Base-by-base conservation (phyloP, 2,797 vertebrate species). In the Chelidonichthys spinosus region DNA sequence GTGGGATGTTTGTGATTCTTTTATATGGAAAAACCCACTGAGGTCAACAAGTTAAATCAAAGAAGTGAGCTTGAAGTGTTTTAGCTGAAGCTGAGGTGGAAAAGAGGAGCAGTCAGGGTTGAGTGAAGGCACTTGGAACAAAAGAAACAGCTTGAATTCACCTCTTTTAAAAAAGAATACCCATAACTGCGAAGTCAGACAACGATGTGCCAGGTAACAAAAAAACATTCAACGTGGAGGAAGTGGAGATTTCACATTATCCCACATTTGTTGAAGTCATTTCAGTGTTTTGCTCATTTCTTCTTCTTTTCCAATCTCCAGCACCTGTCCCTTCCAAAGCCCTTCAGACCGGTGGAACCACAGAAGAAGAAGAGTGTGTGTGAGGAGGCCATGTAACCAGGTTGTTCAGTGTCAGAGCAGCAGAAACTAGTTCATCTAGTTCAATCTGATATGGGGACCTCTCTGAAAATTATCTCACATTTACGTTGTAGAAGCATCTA, bases 231-330 rank as follows among this genome's bases (percentile, higher is more conserved):
- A 72, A 79, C 32, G 25, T 32, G 6, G 49, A 61, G 36, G n/a
- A 75, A 63, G 64, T 64, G 63, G 71, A 87, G 63, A 76, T 74
- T 59, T 78, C 58, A 82, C 76, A 79, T 74, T 67, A 63, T 64
- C 44, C 63, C 55, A 25, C 79, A 83, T 87, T 88, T 90, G 82
- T 33, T 79, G 10, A 86, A 80, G 69, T 78, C 4, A 76, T 90
- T 85, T 84, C 7, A 42, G 47, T 81, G 43, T 76, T 78, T 77
- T 65, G 62, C 71, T 74, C 44, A 68, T 81, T 72, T 79, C 44
- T 11, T 71, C 50, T 59, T 61, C 32, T 79, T 74, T 79, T 78
- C 59, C 66, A 79, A 72, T 71, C 61, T 53, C 78, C n/a, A 56
- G 46, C 65, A 70, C 7, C 35, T 52, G 18, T 46, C 4, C 42